phyloP scores from a whole-genome alignment of 2,113 vertebrate genomes.

The Cynoglossus semilaevis region DNA sequence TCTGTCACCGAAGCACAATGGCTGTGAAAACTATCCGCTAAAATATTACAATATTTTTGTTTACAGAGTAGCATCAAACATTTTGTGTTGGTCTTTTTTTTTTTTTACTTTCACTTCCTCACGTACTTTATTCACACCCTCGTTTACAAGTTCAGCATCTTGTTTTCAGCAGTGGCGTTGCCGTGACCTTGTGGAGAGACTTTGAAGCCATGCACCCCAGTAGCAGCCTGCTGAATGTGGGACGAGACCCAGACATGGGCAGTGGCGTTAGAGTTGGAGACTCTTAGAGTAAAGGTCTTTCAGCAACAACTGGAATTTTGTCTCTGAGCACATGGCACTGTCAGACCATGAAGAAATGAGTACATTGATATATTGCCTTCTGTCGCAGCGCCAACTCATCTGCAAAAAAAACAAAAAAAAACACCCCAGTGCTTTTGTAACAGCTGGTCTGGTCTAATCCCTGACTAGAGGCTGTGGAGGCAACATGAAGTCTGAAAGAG shows the following conservation, averaged over 20 bases:
- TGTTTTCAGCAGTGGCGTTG: conserved; percentile 18
- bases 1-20: conserved; percentile 62
- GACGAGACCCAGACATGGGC: conserved; percentile 24
- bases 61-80: conserved; percentile 52
- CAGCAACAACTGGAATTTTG: conserved; percentile 50
- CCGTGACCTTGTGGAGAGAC: conserved; percentile 13
- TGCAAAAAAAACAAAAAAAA: conserved; percentile 28
- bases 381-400: conserved; percentile 29
- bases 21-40: conserved; percentile 25
- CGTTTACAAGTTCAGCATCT: conserved; percentile 62
- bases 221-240: conserved; percentile 29
- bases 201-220: conserved; percentile 6
- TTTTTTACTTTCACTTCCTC: background rate
- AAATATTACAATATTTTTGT: conserved; percentile 58
- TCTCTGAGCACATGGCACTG: conserved; percentile 49
- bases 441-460: conserved; percentile 29
- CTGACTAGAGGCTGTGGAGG: conserved; percentile 15
- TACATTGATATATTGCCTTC: conserved; percentile 10
- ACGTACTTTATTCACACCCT: conserved; percentile 14
- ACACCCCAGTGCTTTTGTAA: conserved; percentile 48
- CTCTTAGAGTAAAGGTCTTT: conserved; percentile 20
- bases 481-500: conserved; percentile 30
- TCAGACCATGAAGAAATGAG: conserved; percentile 24
- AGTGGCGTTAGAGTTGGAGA: conserved; percentile 29
- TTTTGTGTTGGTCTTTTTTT: conserved; percentile 5